Conservation (phyloP, 2,797 vertebrate genomes). For the Urocyon cinereoargenteus region DNA sequence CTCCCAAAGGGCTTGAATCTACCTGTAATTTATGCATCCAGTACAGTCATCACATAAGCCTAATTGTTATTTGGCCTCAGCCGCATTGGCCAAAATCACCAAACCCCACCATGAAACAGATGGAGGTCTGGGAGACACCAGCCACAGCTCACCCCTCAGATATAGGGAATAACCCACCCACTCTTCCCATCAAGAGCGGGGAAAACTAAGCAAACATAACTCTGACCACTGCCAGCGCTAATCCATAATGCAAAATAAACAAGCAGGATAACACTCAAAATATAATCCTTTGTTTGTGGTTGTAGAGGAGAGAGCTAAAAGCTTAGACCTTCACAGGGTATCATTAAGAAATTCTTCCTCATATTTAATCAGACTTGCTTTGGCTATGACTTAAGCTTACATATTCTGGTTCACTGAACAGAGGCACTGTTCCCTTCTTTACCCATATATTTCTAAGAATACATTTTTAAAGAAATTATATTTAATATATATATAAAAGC, state of each 20-base stretch:
- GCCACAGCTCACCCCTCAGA: background rate
- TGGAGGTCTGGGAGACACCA: background rate
- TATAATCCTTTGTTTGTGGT: background rate
- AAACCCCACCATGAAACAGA: background rate
- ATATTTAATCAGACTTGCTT: background rate
- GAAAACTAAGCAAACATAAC: background rate
- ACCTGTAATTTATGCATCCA: background rate
- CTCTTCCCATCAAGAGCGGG: background rate
- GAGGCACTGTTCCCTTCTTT: background rate
- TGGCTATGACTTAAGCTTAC: background rate
- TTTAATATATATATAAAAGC: constrained; percentile 29
- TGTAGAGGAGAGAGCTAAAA: background rate
- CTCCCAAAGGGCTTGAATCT: background rate
- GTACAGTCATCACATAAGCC: background rate
- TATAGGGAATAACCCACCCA: background rate
- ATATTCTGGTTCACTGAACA: background rate
- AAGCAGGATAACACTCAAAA: background rate
- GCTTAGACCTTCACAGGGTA: constrained; percentile 7
- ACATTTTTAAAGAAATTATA: background rate
- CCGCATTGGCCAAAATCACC: background rate
- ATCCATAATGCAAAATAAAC: constrained; percentile 42
- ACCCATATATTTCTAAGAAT: background rate
- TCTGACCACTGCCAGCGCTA: background rate
- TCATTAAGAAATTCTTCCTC: constrained; percentile 24
- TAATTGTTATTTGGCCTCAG: background rate